Evolutionary conservation across 1,140 invertebrate genomes (phyloP).

Genomic region (Trinorchestia longiramus): DNA sequence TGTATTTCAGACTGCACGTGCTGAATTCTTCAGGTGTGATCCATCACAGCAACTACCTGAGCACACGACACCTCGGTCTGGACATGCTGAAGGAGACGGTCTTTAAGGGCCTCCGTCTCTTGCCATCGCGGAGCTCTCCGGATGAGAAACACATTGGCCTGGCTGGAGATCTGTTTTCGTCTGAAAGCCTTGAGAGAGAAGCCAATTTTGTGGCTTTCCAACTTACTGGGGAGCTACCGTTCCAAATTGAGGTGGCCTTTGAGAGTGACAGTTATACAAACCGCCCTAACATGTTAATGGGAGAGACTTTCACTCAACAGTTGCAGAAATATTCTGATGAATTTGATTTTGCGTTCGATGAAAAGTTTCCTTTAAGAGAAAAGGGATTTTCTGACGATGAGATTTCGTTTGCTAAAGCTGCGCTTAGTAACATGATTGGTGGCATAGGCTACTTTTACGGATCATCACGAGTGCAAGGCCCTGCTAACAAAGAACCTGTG

Average conservation of each 20-base stretch:
- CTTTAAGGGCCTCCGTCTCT: slow-evolving; percentile 71
- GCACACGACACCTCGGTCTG: slow-evolving; percentile 79
- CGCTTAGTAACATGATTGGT: slow-evolving; percentile 94
- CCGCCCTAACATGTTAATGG: slow-evolving; percentile 72
- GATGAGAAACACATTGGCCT: slow-evolving; percentile 71
- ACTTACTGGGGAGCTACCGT: slow-evolving; percentile 83
- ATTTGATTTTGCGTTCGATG: slow-evolving; percentile 72
- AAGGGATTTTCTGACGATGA: slow-evolving; percentile 82
- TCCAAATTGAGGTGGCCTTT: slow-evolving; percentile 87
- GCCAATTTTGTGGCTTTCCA: slow-evolving; percentile 88
- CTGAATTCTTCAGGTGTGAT: slow-evolving; percentile 72
- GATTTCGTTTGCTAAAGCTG: slow-evolving; percentile 85
- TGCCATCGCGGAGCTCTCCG: slow-evolving; percentile 69
- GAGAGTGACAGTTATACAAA: slow-evolving; percentile 78
- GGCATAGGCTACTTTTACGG: slow-evolving; percentile 98
- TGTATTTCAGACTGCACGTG: slow-evolving; percentile 71
- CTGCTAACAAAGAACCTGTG: slow-evolving; percentile 84
- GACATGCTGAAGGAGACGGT: slow-evolving; percentile 84
- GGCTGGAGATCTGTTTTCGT: slow-evolving; percentile 69
- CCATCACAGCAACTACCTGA: slow-evolving; percentile 80
- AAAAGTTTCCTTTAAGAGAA: slow-evolving; percentile 71
- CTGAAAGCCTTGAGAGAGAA: slow-evolving; percentile 67
- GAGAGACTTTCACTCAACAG: slow-evolving; percentile 72
- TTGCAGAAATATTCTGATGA: slow-evolving; percentile 67
- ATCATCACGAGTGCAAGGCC: slow-evolving; percentile 86